These are phyloP conservation scores for Brachionus paranguensis DNA, from an alignment of 1,140 invertebrate genomes.

Conservation along the genomic window DNA sequence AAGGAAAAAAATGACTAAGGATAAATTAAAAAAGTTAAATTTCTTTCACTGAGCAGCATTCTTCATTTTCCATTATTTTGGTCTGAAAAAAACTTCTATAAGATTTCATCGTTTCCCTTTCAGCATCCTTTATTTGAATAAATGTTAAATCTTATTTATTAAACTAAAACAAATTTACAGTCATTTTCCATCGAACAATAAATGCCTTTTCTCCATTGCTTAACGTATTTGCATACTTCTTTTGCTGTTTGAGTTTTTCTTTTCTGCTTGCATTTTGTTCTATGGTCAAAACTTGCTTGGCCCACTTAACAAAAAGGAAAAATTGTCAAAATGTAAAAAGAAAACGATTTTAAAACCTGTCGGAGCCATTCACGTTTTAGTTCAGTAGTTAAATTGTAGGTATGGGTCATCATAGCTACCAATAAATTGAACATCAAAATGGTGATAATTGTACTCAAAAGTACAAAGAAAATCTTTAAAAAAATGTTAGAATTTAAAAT, in stretches of 20 bases:
- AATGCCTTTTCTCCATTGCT: not conserved
- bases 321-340: not conserved
- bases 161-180: not conserved
- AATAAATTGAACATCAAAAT: conserved; percentile 94
- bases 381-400: conserved; percentile 88
- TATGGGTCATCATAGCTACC: conserved; percentile 99
- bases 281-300: conserved; percentile 88
- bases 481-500: not conserved
- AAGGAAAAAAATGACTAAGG: not conserved
- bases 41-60: not conserved
- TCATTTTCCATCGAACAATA: conserved; percentile 34
- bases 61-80: not conserved
- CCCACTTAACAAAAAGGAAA: conserved; percentile 63
- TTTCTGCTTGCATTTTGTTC: conserved; percentile 84
- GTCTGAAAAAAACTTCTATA: not conserved
- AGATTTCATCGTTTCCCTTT: not conserved
- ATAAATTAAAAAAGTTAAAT: not conserved
- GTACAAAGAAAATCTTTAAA: conserved; percentile 74
- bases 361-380: conserved; percentile 95
- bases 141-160: not conserved
- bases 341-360: conserved; percentile 58
- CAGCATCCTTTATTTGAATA: not conserved
- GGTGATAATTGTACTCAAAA: conserved; percentile 92
- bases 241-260: conserved; percentile 74
- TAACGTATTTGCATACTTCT: conserved; percentile 80